Evolutionary conservation across 2,113 vertebrate species (phyloP).

Genomic region (Notechis scutatus): DNA sequence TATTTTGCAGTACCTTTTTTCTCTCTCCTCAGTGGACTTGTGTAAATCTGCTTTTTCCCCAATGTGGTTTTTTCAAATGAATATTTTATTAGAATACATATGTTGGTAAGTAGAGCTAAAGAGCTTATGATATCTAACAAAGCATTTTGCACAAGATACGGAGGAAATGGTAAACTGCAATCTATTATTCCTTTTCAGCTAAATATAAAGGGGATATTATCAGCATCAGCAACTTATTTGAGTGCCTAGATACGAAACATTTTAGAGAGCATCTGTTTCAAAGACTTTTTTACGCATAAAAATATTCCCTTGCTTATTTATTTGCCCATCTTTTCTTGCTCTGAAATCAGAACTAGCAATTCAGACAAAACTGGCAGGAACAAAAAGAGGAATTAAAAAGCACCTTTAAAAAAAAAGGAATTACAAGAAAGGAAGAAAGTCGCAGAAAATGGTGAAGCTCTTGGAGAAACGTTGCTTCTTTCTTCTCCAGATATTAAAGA

Average conservation of each 20-base stretch:
- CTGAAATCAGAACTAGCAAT: not conserved
- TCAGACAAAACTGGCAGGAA: not conserved
- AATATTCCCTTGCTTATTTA: constrained; percentile 15
- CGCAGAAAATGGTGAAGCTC: not conserved
- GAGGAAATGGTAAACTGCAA: not conserved
- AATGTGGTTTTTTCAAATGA: not conserved
- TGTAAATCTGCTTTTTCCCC: constrained; percentile 21
- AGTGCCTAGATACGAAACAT: not conserved
- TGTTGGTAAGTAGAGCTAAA: constrained; percentile 27
- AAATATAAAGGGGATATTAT: not conserved
- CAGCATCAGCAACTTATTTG: not conserved
- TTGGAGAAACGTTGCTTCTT: not conserved
- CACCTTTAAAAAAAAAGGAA: not conserved
- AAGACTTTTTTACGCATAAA: constrained; percentile 6
- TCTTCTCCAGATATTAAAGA: not conserved
- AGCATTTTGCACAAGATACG: not conserved
- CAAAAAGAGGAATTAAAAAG: not conserved
- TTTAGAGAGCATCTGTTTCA: constrained; percentile 1
- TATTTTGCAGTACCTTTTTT: not conserved
- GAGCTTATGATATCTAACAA: constrained; percentile 6
- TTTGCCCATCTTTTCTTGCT: not conserved
- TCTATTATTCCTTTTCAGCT: not conserved
- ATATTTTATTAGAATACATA: constrained; percentile 35
- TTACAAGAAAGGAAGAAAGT: not conserved
- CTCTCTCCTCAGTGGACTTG: not conserved